Percentiles rank a stretch among this genome's conserved stretches.
phyloP scores from a whole-genome alignment of 2,888 invertebrate genomes.

The Andrena marginata region DNA sequence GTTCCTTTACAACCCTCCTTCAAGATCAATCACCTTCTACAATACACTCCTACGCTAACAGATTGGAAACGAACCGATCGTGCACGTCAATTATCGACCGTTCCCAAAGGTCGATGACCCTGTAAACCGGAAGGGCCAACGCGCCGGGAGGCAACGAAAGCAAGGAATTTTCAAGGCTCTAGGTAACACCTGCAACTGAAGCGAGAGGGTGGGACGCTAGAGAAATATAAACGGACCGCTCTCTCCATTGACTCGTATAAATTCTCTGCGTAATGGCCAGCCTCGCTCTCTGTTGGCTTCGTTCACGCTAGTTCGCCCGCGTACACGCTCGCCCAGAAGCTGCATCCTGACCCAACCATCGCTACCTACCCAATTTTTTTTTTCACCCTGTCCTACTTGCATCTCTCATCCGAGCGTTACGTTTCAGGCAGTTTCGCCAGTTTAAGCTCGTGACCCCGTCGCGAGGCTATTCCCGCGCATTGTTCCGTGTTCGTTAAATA shows the following conservation, averaged over 20 bases:
- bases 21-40: too few species aligned
- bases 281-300: slow-evolving; percentile 21
- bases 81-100: neutral
- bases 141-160: neutral
- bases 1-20: too few species aligned
- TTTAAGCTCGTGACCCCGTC: slow-evolving; percentile 55
- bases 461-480: slow-evolving; percentile 28
- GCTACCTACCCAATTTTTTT: neutral
- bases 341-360: slow-evolving; percentile 3
- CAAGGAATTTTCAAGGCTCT: slow-evolving; percentile 18
- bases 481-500: slow-evolving; percentile 50
- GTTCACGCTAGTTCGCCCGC: neutral
- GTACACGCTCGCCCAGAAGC: neutral
- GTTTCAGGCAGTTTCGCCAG: slow-evolving; percentile 40
- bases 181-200: slow-evolving; percentile 1
- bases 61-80: neutral
- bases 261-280: slow-evolving; percentile 43
- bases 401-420: slow-evolving; percentile 39
- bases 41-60: too few species aligned
- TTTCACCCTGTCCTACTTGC: slow-evolving; percentile 40
- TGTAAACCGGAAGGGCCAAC: slow-evolving; percentile 2
- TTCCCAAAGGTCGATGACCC: neutral
- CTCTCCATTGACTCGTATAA: slow-evolving; percentile 37
- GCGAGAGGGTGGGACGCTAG: neutral
- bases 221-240: slow-evolving; percentile 30